Evolutionary conservation across 2,888 invertebrate species (phyloP), one percentile per base, ranked within the genome.

Genomic region (Drosophila atripex): DNA sequence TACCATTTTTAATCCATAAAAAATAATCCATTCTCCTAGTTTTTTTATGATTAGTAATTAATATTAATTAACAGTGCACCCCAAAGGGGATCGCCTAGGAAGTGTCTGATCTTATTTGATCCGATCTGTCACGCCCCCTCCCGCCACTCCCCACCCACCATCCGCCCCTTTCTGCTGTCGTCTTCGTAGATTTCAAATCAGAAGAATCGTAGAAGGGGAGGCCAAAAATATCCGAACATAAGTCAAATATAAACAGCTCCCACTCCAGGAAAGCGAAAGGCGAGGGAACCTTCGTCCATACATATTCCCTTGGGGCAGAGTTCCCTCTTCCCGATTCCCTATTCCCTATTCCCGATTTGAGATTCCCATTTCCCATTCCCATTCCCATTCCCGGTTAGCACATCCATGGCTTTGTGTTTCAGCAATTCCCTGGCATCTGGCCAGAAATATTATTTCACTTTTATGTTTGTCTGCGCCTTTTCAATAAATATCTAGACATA

Each of bases 401-500:
- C 46, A 51, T 45, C 49, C 54, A 53, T 65, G 53, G 76, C 71
- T 80, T 84, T 77, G 57, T 61, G 64, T 71, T 71, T 73, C 66
- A 68, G 68, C 58, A 68, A 69, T 74, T 53, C 64, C 49, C 63
- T 87, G 88, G 88, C 83, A 82, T 59, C 71, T 63, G 76, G 83
- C 83, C 88, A 87, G 77, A 82, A 85, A 79, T 87, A 87, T 83
- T 87, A 87, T 83, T 86, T 85, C 84, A 87, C 75, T 87, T 83
- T 83, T 85, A 87, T 85, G 86, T 82, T 87, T 82, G 87, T 87
- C 87, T 86, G 80, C 73, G 87, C 85, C 76, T 78, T 87, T 84
- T 87, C 80, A 82, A 80, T 80, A 86, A 84, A 82, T 85, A 82
- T 84, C 76, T 76, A 77, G 72, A 70, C 69, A 46, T 28, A 50